These are phyloP conservation scores for Pantala flavescens DNA, from an alignment of 1,140 invertebrate species.

Conservation along the genomic window DNA sequence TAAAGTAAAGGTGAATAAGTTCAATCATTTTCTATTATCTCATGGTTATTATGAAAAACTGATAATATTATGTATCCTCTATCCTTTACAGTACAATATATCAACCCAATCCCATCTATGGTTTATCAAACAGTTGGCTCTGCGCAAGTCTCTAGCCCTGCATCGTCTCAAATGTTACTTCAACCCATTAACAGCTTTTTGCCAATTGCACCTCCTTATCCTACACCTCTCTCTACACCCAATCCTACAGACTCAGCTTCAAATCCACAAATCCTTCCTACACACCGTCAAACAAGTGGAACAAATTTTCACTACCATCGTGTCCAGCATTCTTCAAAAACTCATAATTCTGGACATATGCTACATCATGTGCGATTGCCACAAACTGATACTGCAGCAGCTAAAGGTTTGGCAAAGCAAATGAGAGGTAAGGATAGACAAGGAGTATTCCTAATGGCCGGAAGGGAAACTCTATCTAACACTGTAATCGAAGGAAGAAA, in stretches of 20 bases:
- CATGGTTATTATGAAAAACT: too few relatives aligned
- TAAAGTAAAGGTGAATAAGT: too few relatives aligned
- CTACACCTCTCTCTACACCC: neutral
- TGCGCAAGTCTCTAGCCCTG: neutral
- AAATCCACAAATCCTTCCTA: neutral
- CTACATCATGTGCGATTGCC: neutral
- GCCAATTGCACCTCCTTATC: neutral
- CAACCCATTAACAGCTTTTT: neutral
- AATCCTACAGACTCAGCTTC: neutral
- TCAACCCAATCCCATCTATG: neutral
- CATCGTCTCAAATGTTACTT: neutral
- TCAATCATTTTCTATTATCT: too few relatives aligned
- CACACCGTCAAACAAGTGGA: neutral
- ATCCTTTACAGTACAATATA: neutral
- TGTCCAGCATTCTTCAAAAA: neutral
- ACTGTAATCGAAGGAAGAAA: neutral
- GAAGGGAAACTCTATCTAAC: neutral
- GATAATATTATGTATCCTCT: too few relatives aligned
- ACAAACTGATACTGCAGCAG: neutral
- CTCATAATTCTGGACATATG: neutral
- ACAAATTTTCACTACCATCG: neutral
- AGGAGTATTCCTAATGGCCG: neutral
- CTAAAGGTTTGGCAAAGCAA: neutral
- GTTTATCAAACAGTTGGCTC: neutral
- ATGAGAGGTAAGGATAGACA: neutral